phyloP scores from a whole-genome alignment of 2,113 vertebrate genomes.

The Sorex fumeus region DNA sequence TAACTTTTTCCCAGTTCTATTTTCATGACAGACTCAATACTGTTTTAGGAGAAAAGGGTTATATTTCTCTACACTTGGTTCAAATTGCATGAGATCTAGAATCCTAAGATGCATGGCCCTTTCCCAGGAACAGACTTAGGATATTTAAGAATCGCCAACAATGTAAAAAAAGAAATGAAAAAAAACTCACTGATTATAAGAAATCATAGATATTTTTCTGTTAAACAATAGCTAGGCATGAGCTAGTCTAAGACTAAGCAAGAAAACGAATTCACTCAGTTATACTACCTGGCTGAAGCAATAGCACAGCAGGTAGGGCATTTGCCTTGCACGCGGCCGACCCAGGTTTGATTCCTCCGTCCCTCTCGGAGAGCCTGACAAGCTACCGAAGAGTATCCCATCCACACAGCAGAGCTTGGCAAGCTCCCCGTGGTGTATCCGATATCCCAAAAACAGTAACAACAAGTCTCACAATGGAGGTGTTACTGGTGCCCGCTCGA shows the following conservation, averaged over 20 bases:
- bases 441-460: too few relatives aligned
- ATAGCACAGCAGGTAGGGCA: too few relatives aligned
- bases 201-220: slow-evolving; percentile 18
- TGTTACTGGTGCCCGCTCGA: too few relatives aligned
- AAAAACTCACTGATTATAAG: slow-evolving; percentile 29
- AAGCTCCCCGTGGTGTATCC: too few relatives aligned
- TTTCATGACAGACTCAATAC: not conserved
- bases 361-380: too few relatives aligned
- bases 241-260: not conserved
- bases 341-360: too few relatives aligned
- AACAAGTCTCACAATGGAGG: too few relatives aligned
- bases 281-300: not conserved
- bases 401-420: too few relatives aligned
- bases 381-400: too few relatives aligned
- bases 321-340: too few relatives aligned
- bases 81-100: slow-evolving; percentile 40
- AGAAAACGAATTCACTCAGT: slow-evolving; percentile 27
- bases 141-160: slow-evolving; percentile 31
- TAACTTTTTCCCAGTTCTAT: not conserved
- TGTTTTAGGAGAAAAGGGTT: not conserved
- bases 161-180: slow-evolving; percentile 9
- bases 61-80: slow-evolving; percentile 28
- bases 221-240: slow-evolving; percentile 24
- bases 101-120: not conserved
- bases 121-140: not conserved